Conservation (phyloP, 2,888 invertebrate species). For the Temnothorax unifasciatus region DNA sequence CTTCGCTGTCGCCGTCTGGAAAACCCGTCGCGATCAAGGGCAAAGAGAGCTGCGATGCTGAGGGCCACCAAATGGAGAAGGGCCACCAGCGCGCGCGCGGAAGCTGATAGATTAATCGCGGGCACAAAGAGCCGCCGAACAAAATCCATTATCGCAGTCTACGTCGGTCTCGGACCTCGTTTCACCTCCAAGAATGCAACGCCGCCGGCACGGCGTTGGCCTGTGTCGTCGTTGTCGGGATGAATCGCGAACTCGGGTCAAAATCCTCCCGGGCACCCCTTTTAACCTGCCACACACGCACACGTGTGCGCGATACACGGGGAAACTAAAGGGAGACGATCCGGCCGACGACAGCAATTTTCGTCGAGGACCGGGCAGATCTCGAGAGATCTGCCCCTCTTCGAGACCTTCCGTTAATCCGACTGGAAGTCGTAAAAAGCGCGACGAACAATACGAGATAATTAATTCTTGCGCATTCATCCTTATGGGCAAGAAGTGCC, state of each 20-base stretch:
- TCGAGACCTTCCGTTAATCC: conserved; percentile 45
- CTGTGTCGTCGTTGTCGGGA: conserved; percentile 29
- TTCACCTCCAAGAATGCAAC: conserved; percentile 61
- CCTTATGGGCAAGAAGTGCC: not conserved
- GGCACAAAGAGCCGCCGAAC: conserved; percentile 66
- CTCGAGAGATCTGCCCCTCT: conserved; percentile 12
- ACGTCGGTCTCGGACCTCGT: conserved; percentile 52
- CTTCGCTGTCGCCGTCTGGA: conserved; percentile 24
- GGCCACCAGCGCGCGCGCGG: conserved; percentile 42
- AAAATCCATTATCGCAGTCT: conserved; percentile 69
- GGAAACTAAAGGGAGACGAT: conserved; percentile 30
- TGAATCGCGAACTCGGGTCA: conserved; percentile 49
- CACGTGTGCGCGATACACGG: not conserved
- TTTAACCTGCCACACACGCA: conserved; percentile 27
- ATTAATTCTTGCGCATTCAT: conserved; percentile 57
- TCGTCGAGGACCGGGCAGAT: conserved; percentile 35
- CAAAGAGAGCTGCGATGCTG: not conserved
- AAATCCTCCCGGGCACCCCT: conserved; percentile 50
- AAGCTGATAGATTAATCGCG: conserved; percentile 63
- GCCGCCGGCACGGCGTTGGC: conserved; percentile 50
- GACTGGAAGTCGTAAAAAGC: conserved; percentile 58
- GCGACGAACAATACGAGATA: conserved; percentile 63
- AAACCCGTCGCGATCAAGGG: conserved; percentile 23
- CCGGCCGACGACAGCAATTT: conserved; percentile 53
- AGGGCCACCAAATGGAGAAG: conserved; percentile 57